Percentiles rank a stretch among this genome's conserved stretches.
Conservation (phyloP, 1,140 invertebrate species). For the Meloidogyne chitwoodi region DNA sequence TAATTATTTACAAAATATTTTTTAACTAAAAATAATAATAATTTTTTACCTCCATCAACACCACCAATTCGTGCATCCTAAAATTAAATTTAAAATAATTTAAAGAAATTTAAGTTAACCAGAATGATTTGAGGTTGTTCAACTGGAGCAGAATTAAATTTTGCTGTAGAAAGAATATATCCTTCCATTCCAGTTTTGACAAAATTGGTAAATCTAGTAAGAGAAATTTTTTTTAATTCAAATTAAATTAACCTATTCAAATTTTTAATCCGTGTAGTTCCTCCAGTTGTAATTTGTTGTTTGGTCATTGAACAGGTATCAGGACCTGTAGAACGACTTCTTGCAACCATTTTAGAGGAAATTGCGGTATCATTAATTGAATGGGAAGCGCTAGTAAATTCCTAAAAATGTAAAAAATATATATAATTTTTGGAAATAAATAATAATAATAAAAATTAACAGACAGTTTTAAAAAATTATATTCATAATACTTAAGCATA, state of each 20-base stretch:
- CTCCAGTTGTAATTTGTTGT: slow-evolving; percentile 4
- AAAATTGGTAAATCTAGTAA: slow-evolving; percentile 78
- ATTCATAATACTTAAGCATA: too few relatives aligned
- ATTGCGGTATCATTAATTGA: neutral
- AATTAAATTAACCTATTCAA: slow-evolving; percentile 40
- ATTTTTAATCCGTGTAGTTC: slow-evolving; percentile 44
- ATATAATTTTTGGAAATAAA: neutral
- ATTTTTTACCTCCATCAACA: neutral
- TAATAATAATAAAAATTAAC: slow-evolving; percentile 19
- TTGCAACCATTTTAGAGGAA: slow-evolving; percentile 11
- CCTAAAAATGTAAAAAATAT: slow-evolving; percentile 20
- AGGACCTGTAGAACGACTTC: slow-evolving; percentile 45
- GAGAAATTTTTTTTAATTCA: neutral
- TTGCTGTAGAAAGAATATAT: slow-evolving; percentile 77
- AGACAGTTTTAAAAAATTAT: neutral
- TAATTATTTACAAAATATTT: neutral
- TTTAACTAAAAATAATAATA: neutral
- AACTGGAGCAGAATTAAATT: slow-evolving; percentile 70
- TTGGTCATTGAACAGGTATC: slow-evolving; percentile 31
- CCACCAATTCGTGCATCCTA: neutral
- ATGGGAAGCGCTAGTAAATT: slow-evolving; percentile 7
- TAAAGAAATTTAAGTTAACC: slow-evolving; percentile 35
- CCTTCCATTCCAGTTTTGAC: slow-evolving; percentile 85
- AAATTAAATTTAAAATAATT: neutral
- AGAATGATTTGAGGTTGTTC: slow-evolving; percentile 74